Evolutionary conservation across 2,113 vertebrate genomes (phyloP).

Genomic region (Peromyscus polionotus): DNA sequence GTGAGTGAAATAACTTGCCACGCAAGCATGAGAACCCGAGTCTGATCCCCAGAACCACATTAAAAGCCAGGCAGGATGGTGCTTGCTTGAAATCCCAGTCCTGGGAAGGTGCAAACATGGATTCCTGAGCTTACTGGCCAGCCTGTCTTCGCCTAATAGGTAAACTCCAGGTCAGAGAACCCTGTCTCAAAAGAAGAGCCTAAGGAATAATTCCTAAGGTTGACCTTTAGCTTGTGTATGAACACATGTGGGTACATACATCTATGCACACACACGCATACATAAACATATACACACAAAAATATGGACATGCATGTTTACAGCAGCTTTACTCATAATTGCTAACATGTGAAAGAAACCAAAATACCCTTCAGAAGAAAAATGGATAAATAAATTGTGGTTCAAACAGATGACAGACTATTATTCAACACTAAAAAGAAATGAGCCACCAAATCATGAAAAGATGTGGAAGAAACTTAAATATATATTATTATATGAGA

Average conservation of each 20-base stretch:
- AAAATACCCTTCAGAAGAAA: neutral
- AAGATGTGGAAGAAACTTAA: neutral
- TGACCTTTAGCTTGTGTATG: neutral
- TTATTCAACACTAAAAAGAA: slow-evolving; percentile 11
- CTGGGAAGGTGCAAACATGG: neutral
- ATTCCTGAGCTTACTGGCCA: neutral
- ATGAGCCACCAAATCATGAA: neutral
- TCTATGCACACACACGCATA: neutral
- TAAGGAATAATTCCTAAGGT: neutral
- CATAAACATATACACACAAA: neutral
- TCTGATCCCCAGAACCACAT: neutral
- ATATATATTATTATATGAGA: neutral
- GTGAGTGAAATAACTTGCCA: neutral
- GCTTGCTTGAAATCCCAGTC: neutral
- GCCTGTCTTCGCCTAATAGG: neutral
- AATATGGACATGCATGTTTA: neutral
- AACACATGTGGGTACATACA: neutral
- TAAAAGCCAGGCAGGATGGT: neutral
- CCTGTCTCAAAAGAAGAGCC: neutral
- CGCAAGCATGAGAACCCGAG: neutral
- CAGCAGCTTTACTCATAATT: neutral
- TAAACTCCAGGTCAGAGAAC: neutral
- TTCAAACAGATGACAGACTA: neutral
- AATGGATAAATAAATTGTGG: neutral
- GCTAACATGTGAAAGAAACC: neutral